phyloP scores from a whole-genome alignment of 2,113 vertebrate species.

The Python bivittatus region DNA sequence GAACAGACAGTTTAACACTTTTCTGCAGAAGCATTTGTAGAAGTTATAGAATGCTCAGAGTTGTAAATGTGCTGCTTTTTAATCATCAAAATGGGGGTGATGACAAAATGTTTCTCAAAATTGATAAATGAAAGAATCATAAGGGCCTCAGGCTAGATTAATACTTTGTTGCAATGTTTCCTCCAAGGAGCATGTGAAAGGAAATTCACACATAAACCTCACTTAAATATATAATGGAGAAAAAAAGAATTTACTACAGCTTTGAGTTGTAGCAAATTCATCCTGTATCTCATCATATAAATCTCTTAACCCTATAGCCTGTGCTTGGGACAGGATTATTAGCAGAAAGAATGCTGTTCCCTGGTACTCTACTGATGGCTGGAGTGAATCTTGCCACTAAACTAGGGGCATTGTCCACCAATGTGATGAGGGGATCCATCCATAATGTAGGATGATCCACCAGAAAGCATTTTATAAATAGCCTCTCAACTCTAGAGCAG shows the following conservation, averaged over 20 bases:
- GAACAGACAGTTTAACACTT: not conserved
- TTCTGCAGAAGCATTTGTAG: not conserved
- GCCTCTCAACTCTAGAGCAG: not conserved
- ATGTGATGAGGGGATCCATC: not conserved
- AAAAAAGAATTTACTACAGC: too few species aligned
- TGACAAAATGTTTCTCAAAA: not conserved
- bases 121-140: not conserved
- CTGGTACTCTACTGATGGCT: not conserved
- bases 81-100: not conserved
- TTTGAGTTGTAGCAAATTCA: not conserved
- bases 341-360: not conserved
- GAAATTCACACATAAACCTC: not conserved
- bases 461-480: not conserved
- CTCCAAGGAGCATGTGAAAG: not conserved
- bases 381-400: not conserved
- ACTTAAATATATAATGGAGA: too few species aligned
- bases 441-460: not conserved
- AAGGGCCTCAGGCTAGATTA: not conserved
- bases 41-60: not conserved
- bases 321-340: not conserved
- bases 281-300: not conserved
- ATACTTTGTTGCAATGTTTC: not conserved
- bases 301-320: not conserved
- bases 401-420: not conserved
- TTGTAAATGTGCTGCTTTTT: not conserved